A percentile compares a stretch with the other conserved stretches of the same genome.
These are phyloP conservation scores for Xylota sylvarum DNA, from an alignment of 2,888 invertebrate species.

Conservation along the genomic window DNA sequence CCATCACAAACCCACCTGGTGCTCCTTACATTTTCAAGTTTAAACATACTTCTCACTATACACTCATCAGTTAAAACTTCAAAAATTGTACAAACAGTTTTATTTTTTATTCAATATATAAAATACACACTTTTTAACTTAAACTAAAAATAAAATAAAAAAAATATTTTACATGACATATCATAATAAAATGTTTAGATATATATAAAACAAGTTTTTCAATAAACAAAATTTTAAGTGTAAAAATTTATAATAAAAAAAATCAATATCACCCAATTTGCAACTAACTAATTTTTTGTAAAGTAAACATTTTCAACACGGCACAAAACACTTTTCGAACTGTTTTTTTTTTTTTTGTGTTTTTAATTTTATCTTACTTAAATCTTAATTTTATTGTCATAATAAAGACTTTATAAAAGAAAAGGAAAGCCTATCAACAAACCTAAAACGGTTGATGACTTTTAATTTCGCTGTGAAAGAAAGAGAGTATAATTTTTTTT, in stretches of 20 bases:
- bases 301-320: slow-evolving; percentile 3
- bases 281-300: slow-evolving; percentile 39
- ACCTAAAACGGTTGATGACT: slow-evolving; percentile 76
- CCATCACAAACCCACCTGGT: too few relatives aligned
- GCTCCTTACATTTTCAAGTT: too few relatives aligned
- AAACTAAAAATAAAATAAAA: slow-evolving; percentile 33
- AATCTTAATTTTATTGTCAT: slow-evolving; percentile 40
- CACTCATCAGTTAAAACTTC: too few relatives aligned
- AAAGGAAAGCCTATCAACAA: slow-evolving; percentile 62
- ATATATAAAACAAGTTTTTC: slow-evolving; percentile 18
- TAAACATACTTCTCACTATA: too few relatives aligned
- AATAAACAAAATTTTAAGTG: slow-evolving; percentile 22
- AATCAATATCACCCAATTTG: slow-evolving; percentile 70
- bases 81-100: slow-evolving; percentile 8
- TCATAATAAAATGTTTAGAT: slow-evolving; percentile 24
- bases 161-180: slow-evolving; percentile 13
- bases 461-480: slow-evolving; percentile 66
- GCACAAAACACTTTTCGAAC: slow-evolving; percentile 9
- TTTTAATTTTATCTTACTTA: slow-evolving; percentile 19
- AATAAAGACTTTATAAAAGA: slow-evolving; percentile 37
- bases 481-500: slow-evolving; percentile 23
- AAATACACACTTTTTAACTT: slow-evolving; percentile 28
- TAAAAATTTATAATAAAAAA: slow-evolving; percentile 22
- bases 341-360: slow-evolving; percentile 1
- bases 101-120: slow-evolving; percentile 16